phyloP scores from a whole-genome alignment of 2,113 vertebrate species.

The Hymenochirus boettgeri region DNA sequence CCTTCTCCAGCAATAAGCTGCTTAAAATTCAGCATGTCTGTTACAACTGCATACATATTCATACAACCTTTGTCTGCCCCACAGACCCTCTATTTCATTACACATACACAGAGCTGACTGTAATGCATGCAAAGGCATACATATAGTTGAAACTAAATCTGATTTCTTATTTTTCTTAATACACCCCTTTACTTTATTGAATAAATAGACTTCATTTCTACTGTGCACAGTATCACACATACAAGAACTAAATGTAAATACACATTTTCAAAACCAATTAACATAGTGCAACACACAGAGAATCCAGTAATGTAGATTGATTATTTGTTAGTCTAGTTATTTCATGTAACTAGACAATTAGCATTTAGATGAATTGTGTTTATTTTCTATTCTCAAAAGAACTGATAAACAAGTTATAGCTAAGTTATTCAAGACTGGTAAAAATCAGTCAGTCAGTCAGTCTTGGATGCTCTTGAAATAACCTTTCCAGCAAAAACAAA shows the following conservation, averaged over 20 bases:
- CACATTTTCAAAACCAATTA: neutral
- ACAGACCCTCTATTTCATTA: slow-evolving; percentile 33
- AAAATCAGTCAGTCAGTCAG: slow-evolving; percentile 27
- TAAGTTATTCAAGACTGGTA: slow-evolving; percentile 35
- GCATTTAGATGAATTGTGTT: slow-evolving; percentile 38
- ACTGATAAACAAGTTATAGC: slow-evolving; percentile 35
- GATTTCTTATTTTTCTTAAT: slow-evolving; percentile 1
- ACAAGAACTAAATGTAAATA: neutral
- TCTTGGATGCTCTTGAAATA: slow-evolving; percentile 30
- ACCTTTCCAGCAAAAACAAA: slow-evolving; percentile 12
- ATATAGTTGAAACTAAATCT: slow-evolving; percentile 11
- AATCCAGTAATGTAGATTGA: slow-evolving; percentile 27
- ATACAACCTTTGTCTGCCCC: slow-evolving; percentile 36
- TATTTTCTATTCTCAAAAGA: slow-evolving; percentile 18
- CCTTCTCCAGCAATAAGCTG: slow-evolving; percentile 21
- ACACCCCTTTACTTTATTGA: neutral
- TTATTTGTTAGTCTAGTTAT: slow-evolving; percentile 38
- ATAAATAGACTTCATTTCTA: too few species aligned
- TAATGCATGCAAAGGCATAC: slow-evolving; percentile 19
- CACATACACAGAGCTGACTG: slow-evolving; percentile 19
- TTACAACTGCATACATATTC: slow-evolving; percentile 36
- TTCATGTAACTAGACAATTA: slow-evolving; percentile 34
- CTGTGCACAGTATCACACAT: too few species aligned
- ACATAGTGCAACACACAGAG: neutral
- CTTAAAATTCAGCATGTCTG: slow-evolving; percentile 35